phyloP scores from a whole-genome alignment of 2,888 invertebrate species.

The Brachyopa scutellaris region DNA sequence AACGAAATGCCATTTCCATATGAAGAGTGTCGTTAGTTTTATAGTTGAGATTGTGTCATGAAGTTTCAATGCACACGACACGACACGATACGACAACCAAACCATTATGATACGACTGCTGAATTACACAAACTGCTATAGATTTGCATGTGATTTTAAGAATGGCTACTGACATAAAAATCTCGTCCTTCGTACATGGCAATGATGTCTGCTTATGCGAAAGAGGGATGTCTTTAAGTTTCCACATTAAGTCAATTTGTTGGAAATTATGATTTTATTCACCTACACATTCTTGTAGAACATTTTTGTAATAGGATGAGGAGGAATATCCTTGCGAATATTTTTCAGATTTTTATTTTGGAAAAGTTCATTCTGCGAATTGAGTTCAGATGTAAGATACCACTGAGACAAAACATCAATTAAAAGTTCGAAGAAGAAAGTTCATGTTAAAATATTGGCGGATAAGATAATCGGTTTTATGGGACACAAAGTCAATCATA shows the following conservation, averaged over 20 bases:
- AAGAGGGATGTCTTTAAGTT: background rate
- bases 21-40: slow-evolving; percentile 32
- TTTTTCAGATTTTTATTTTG: no score
- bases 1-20: slow-evolving; percentile 49
- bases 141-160: slow-evolving; percentile 21
- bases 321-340: no score
- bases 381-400: no score
- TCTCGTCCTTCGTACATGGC: background rate
- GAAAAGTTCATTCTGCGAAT: no score
- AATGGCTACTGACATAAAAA: background rate
- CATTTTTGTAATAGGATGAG: no score
- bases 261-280: background rate
- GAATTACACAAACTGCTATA: slow-evolving; percentile 7
- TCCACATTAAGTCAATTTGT: background rate
- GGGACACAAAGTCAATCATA: no score
- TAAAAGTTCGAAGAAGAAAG: no score
- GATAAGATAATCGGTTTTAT: no score
- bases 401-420: no score
- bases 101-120: background rate
- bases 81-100: background rate
- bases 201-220: background rate
- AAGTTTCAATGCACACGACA: background rate
- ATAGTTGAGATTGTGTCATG: slow-evolving; percentile 23
- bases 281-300: background rate
- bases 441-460: no score